A percentile compares a stretch with the other conserved stretches of the same genome.
Evolutionary conservation across 2,113 vertebrate genomes (phyloP).

Genomic region (Eidolon helvum): DNA sequence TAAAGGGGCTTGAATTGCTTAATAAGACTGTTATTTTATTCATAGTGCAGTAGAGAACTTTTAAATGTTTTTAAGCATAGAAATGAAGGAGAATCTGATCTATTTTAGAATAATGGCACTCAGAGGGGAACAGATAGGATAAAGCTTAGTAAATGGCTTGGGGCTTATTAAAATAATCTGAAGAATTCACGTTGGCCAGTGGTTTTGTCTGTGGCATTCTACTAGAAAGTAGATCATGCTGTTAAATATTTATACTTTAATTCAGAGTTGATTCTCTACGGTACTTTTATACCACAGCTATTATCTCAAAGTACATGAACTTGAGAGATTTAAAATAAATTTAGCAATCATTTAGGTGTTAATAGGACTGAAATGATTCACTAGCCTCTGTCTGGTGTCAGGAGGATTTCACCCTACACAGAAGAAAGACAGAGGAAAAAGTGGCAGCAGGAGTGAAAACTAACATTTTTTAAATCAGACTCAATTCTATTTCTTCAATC

Average conservation of each 20-base stretch:
- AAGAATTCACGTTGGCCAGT: not conserved
- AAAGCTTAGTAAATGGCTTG: not conserved
- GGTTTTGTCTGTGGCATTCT: not conserved
- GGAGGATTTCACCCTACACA: not conserved
- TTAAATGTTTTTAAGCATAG: not conserved
- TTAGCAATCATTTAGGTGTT: not conserved
- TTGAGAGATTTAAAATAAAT: constrained; percentile 6
- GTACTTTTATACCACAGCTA: not conserved
- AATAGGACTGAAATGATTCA: not conserved
- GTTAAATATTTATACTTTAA: not conserved
- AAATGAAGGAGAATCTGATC: not conserved
- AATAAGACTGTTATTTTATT: not conserved
- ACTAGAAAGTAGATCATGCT: not conserved
- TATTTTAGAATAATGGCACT: not conserved
- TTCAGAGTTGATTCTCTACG: not conserved
- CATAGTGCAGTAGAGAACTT: not conserved
- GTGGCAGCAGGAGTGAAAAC: not conserved
- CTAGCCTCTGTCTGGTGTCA: not conserved
- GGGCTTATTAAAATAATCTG: not conserved
- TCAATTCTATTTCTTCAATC: constrained; percentile 24
- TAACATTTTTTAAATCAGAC: constrained; percentile 37
- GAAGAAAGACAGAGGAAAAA: not conserved
- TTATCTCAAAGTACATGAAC: constrained; percentile 13
- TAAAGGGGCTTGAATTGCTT: not conserved
- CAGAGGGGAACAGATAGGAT: not conserved